Conservation (phyloP, 2,888 invertebrate genomes). For the Zaprionus lineosus region DNA sequence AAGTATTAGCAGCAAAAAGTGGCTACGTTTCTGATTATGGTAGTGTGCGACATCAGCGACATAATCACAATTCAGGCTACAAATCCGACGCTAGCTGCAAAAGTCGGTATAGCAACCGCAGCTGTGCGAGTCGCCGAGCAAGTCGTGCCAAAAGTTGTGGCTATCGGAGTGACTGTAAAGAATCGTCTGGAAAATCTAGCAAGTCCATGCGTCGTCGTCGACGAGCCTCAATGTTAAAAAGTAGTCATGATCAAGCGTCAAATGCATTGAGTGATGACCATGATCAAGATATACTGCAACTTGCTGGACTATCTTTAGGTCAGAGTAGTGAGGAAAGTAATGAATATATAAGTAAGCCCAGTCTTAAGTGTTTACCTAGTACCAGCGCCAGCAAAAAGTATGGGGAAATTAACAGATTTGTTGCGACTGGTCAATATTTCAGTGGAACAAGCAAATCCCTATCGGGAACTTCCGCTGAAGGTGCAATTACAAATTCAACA, state of each 20-base stretch:
- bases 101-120: conserved; percentile 85
- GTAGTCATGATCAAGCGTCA: conserved; percentile 82
- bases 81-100: conserved; percentile 86
- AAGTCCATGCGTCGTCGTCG: conserved; percentile 80
- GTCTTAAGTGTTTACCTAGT: conserved; percentile 75
- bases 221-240: conserved; percentile 63
- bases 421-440: conserved; percentile 83
- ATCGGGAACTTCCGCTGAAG: conserved; percentile 25
- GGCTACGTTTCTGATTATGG: conserved; percentile 87
- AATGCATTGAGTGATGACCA: conserved; percentile 80
- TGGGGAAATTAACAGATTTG: conserved; percentile 83
- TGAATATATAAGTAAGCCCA: conserved; percentile 80
- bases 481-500: conserved; percentile 9
- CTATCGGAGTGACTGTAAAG: conserved; percentile 80
- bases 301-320: conserved; percentile 85
- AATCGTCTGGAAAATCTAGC: conserved; percentile 71
- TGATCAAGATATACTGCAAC: conserved; percentile 84
- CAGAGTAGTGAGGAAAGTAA: conserved; percentile 84
- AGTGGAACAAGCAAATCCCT: conserved; percentile 51
- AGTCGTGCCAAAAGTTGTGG: conserved; percentile 83
- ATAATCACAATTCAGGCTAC: conserved; percentile 84
- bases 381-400: conserved; percentile 82
- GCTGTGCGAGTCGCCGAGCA: conserved; percentile 84
- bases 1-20: conserved; percentile 82
- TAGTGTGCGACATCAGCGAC: conserved; percentile 68